A percentile compares a stretch with the other conserved stretches of the same genome.
phyloP scores from a whole-genome alignment of 2,113 vertebrate species.

The Ia io region DNA sequence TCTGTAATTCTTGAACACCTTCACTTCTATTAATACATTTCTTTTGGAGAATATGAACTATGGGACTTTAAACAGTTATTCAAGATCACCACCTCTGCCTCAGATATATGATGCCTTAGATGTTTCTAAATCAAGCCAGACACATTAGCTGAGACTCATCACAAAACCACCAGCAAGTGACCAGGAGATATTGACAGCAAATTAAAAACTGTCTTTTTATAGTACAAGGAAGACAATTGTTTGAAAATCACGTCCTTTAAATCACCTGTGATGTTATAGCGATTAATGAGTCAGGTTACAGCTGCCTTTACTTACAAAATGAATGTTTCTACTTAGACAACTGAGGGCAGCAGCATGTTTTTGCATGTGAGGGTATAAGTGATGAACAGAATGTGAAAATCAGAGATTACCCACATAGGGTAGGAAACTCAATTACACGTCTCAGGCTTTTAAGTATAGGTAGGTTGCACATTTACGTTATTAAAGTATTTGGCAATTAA shows the following conservation, averaged over 20 bases:
- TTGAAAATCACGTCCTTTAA: constrained; percentile 69
- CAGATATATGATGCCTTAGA: constrained; percentile 19
- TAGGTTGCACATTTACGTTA: constrained; percentile 66
- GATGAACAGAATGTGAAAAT: constrained; percentile 67
- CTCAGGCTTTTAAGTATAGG: constrained; percentile 46
- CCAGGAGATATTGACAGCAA: constrained; percentile 34
- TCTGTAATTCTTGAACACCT: constrained; percentile 47
- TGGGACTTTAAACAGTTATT: constrained; percentile 61
- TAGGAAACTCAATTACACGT: constrained; percentile 65
- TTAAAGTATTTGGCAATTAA: constrained; percentile 64
- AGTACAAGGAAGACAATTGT: neutral
- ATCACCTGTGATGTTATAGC: constrained; percentile 41
- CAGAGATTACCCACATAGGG: constrained; percentile 49
- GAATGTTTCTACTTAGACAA: constrained; percentile 52
- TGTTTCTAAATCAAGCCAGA: constrained; percentile 46
- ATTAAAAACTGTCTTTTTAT: constrained; percentile 35
- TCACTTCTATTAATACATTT: constrained; percentile 41
- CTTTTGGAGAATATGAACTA: constrained; percentile 13
- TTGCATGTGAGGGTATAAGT: constrained; percentile 44
- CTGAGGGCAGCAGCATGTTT: constrained; percentile 50
- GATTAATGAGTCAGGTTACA: constrained; percentile 57
- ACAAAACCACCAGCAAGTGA: constrained; percentile 38
- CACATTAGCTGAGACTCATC: constrained; percentile 41
- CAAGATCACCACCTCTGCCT: constrained; percentile 53
- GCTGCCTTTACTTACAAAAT: constrained; percentile 67